phyloP scores from a whole-genome alignment of 2,797 vertebrate species.

The Eurystomus glaucurus region DNA sequence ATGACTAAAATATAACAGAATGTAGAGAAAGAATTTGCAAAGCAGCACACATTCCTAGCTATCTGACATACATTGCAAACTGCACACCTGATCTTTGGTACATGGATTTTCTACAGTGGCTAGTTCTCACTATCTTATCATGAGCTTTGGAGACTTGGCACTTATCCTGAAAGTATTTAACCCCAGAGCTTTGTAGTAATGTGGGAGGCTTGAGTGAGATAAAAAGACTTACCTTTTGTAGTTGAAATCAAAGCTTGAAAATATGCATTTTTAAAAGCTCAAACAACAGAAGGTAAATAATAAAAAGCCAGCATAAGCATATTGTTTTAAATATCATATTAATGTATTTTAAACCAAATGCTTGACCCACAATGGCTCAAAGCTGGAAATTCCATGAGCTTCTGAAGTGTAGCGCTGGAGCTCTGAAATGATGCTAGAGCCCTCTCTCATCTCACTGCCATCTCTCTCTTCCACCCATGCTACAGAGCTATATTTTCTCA shows the following conservation, averaged over 20 bases:
- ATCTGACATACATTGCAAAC: neutral
- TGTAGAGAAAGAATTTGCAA: neutral
- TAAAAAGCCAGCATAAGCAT: rapidly evolving
- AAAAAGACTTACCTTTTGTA: neutral
- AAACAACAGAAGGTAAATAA: neutral
- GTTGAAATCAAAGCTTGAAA: neutral
- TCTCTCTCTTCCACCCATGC: neutral
- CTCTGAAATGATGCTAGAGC: neutral
- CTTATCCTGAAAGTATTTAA: neutral
- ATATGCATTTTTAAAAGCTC: neutral
- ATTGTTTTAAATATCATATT: neutral
- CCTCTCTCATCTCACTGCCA: neutral
- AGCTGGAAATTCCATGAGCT: neutral
- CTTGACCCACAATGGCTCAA: neutral
- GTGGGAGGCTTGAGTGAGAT: neutral
- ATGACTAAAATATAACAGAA: neutral
- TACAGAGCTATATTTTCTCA: neutral
- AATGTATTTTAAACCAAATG: neutral
- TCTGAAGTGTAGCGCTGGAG: neutral
- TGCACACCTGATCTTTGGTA: neutral
- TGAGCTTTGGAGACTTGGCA: neutral
- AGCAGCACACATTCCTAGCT: neutral
- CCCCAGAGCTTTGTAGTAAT: neutral
- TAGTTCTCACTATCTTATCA: neutral
- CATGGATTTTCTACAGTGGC: neutral